phyloP scores from a whole-genome alignment of 1,140 invertebrate species.

The Amyelois transitella region DNA sequence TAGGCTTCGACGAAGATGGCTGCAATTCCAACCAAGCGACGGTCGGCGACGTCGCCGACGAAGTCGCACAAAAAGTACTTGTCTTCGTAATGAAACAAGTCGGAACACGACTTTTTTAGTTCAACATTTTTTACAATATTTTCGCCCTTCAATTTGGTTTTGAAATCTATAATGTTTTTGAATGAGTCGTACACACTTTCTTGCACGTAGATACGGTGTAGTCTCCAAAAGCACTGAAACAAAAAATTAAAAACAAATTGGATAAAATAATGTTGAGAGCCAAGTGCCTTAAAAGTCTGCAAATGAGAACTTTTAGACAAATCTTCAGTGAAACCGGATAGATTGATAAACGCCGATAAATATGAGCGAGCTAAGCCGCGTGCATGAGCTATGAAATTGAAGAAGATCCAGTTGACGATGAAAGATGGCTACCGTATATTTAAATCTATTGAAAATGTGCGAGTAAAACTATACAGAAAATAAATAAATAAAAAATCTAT shows the following conservation, averaged over 20 bases:
- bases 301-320: background rate
- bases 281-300: background rate
- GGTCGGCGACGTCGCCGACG: background rate
- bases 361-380: no score
- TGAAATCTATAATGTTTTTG: constrained; percentile 23
- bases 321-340: background rate
- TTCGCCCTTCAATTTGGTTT: constrained; percentile 6
- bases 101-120: constrained; percentile 3
- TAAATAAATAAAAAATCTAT: no score
- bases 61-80: constrained; percentile 31
- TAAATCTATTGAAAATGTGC: no score
- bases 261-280: background rate
- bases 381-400: no score
- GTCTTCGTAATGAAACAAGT: constrained; percentile 11
- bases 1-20: constrained; percentile 24
- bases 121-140: background rate
- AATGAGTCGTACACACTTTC: constrained; percentile 28
- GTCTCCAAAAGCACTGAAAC: constrained; percentile 33
- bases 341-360: background rate
- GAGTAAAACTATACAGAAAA: no score
- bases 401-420: no score
- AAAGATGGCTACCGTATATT: no score
- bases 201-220: constrained; percentile 31
- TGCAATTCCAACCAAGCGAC: background rate
- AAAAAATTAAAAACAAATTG: background rate